phyloP scores from a whole-genome alignment of 2,113 vertebrate genomes.

The Siniperca knerii region DNA sequence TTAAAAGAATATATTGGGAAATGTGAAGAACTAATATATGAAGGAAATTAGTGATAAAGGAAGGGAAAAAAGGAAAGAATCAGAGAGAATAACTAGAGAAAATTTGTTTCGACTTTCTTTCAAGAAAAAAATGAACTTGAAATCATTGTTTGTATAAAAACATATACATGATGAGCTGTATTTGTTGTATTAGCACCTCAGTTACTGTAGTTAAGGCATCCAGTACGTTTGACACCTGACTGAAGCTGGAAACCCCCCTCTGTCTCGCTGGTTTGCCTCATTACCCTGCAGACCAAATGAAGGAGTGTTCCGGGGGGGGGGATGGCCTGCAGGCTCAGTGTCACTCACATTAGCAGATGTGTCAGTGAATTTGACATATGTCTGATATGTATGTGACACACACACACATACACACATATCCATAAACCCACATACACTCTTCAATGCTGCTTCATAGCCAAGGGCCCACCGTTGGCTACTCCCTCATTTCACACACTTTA shows the following conservation, averaged over 20 bases:
- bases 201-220: slow-evolving; percentile 33
- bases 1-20: too few species aligned
- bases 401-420: slow-evolving; percentile 46
- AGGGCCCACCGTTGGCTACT: slow-evolving; percentile 66
- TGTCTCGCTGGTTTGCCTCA: slow-evolving; percentile 42
- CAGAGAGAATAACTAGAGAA: neutral
- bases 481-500: slow-evolving; percentile 78
- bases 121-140: neutral
- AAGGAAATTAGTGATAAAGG: neutral
- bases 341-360: slow-evolving; percentile 74
- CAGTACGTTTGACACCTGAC: slow-evolving; percentile 61
- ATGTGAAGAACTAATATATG: neutral
- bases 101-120: neutral
- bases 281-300: slow-evolving; percentile 58
- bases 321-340: slow-evolving; percentile 63
- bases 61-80: neutral
- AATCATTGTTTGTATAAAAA: neutral
- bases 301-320: slow-evolving; percentile 54
- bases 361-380: slow-evolving; percentile 76
- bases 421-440: slow-evolving; percentile 39
- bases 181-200: slow-evolving; percentile 11
- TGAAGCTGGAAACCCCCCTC: slow-evolving; percentile 22
- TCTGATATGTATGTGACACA: slow-evolving; percentile 64
- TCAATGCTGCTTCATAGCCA: slow-evolving; percentile 49
- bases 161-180: neutral